phyloP scores from a whole-genome alignment of 2,888 invertebrate genomes.

The Ceraclea dissimilis region DNA sequence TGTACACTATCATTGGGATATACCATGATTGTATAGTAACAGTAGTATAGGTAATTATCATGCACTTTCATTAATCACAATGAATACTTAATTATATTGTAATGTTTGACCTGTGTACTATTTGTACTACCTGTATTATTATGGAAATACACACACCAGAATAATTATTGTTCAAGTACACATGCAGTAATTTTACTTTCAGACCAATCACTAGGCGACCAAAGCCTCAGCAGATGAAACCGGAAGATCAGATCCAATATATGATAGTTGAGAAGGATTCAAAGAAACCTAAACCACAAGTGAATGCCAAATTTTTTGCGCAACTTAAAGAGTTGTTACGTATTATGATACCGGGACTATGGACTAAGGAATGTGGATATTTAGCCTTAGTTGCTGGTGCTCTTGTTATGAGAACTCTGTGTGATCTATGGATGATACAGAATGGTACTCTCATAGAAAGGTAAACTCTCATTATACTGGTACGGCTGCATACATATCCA shows the following conservation, averaged over 20 bases:
- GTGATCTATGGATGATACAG: constrained; percentile 96
- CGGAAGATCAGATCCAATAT: constrained; percentile 70
- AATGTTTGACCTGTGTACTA: too few relatives aligned
- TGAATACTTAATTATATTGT: too few relatives aligned
- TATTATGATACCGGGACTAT: constrained; percentile 72
- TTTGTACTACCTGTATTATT: too few relatives aligned
- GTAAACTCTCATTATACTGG: constrained; percentile 36
- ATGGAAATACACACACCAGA: too few relatives aligned
- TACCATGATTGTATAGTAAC: too few relatives aligned
- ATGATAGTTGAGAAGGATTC: constrained; percentile 65
- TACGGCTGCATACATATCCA: too few relatives aligned
- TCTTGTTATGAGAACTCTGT: constrained; percentile 81
- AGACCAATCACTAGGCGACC: constrained; percentile 13
- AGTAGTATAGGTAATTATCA: too few relatives aligned
- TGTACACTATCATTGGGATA: too few relatives aligned
- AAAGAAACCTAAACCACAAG: constrained; percentile 60
- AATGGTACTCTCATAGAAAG: constrained; percentile 91
- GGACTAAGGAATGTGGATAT: constrained; percentile 68
- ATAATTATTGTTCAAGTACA: too few relatives aligned
- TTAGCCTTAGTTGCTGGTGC: constrained; percentile 69
- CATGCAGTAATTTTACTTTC: too few relatives aligned
- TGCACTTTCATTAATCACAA: too few relatives aligned
- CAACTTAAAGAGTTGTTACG: constrained; percentile 62
- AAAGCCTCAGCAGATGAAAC: constrained; percentile 34
- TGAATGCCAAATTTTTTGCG: constrained; percentile 65